Conservation (phyloP, 2,797 vertebrate genomes). For the Xiphorhynchus erythropygius region DNA sequence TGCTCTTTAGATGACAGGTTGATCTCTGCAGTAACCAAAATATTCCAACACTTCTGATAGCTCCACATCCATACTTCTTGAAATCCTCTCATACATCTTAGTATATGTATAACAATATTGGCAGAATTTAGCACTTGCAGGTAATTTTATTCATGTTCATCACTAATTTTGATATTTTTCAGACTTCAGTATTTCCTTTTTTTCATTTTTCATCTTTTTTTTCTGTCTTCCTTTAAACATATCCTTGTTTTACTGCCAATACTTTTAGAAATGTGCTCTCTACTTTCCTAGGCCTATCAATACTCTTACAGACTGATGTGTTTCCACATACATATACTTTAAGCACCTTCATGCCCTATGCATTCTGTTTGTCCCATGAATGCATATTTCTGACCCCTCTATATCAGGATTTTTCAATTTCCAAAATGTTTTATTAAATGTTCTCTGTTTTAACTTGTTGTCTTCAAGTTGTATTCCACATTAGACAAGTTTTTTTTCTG, state of each 20-base stretch:
- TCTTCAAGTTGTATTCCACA: background rate
- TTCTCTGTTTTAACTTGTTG: background rate
- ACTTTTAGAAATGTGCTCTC: background rate
- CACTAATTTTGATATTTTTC: background rate
- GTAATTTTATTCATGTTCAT: background rate
- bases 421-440: background rate
- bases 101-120: background rate
- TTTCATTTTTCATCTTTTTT: background rate
- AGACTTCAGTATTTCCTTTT: background rate
- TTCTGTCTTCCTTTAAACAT: background rate
- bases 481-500: background rate
- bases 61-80: background rate
- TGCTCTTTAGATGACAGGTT: background rate
- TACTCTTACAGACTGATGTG: background rate
- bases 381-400: background rate
- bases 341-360: rapidly evolving
- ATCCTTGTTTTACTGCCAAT: background rate
- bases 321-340: rapidly evolving
- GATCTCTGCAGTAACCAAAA: background rate
- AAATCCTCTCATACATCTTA: background rate
- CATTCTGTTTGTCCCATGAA: background rate
- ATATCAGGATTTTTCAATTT: background rate
- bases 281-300: background rate
- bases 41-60: background rate
- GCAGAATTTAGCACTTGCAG: background rate